A percentile compares a stretch with the other conserved stretches of the same genome.
Conservation (phyloP, 2,888 invertebrate genomes). For the Ectropis crepuscularia region DNA sequence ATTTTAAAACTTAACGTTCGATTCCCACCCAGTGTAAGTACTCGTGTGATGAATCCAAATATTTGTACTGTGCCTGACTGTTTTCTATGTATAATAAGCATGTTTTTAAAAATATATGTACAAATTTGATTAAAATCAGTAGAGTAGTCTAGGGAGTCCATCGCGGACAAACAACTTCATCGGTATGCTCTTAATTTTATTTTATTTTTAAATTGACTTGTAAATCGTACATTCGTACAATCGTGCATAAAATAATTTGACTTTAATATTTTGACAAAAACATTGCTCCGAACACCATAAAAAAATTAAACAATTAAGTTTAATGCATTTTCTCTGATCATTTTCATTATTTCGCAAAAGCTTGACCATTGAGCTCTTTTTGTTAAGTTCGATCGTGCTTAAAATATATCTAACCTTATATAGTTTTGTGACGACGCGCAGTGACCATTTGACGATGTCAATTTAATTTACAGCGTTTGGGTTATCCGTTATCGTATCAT, state of each 20-base stretch:
- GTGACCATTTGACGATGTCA: conserved; percentile 66
- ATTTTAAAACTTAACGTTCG: too few species aligned
- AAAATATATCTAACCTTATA: conserved; percentile 76
- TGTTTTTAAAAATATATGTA: too few species aligned
- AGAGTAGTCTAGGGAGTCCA: too few species aligned
- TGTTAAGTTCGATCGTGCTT: conserved; percentile 56
- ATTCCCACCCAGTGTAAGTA: too few species aligned
- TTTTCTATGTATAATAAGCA: too few species aligned
- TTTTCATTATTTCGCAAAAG: conserved; percentile 29
- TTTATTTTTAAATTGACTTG: too few species aligned
- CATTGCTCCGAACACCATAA: conserved; percentile 36
- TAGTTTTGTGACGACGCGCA: conserved; percentile 55
- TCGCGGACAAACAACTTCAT: too few species aligned
- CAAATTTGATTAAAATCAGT: too few species aligned
- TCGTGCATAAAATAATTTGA: not conserved
- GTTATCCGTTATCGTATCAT: conserved; percentile 15
- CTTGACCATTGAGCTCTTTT: conserved; percentile 28
- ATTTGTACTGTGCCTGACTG: too few species aligned
- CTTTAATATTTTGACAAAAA: not conserved
- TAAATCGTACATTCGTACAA: too few species aligned
- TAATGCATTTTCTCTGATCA: conserved; percentile 9
- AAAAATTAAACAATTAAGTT: not conserved
- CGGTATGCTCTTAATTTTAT: too few species aligned
- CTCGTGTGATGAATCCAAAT: too few species aligned
- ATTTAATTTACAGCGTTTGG: conserved; percentile 16